These are phyloP conservation scores for Harpegnathos saltator DNA, from an alignment of 1,140 invertebrate species.

Conservation along the genomic window DNA sequence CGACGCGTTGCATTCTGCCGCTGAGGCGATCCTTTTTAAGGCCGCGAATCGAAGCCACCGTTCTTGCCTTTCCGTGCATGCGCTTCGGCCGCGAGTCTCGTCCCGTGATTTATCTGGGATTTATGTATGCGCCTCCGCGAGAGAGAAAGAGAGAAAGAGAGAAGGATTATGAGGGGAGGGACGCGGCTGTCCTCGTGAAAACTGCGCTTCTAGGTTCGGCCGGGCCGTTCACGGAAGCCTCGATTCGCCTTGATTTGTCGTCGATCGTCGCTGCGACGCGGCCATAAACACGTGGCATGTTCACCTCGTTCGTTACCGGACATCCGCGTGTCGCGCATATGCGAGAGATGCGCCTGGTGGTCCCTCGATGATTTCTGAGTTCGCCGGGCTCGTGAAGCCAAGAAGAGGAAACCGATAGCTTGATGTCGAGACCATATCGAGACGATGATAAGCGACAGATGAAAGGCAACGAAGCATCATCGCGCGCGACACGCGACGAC, in stretches of 20 bases:
- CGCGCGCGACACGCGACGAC: neutral
- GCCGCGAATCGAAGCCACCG: neutral
- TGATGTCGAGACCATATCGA: too few relatives aligned
- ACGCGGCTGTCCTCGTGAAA: slow-evolving; percentile 11
- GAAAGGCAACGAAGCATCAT: neutral
- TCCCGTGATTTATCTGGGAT: slow-evolving; percentile 79
- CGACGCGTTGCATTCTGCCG: slow-evolving; percentile 1
- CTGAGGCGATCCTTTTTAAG: slow-evolving; percentile 41
- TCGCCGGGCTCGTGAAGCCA: too few relatives aligned
- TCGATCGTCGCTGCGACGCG: neutral
- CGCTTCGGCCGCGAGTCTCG: neutral
- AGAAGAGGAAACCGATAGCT: too few relatives aligned
- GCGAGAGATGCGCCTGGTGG: neutral
- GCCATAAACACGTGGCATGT: slow-evolving; percentile 19
- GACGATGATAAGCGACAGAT: too few relatives aligned
- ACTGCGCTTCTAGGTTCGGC: slow-evolving; percentile 32
- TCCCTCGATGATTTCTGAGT: slow-evolving; percentile 4
- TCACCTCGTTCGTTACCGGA: slow-evolving; percentile 15
- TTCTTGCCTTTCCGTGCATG: slow-evolving; percentile 61
- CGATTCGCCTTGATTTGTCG: slow-evolving; percentile 45
- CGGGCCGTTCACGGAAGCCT: slow-evolving; percentile 29
- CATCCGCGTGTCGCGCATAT: slow-evolving; percentile 2
- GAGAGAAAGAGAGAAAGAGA: too few relatives aligned
- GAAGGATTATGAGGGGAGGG: too few relatives aligned
- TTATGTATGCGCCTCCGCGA: slow-evolving; percentile 73